Evolutionary conservation across 1,140 invertebrate species (phyloP), one percentile per base, ranked within the genome.

Genomic region (Rhyacophila brunnea): DNA sequence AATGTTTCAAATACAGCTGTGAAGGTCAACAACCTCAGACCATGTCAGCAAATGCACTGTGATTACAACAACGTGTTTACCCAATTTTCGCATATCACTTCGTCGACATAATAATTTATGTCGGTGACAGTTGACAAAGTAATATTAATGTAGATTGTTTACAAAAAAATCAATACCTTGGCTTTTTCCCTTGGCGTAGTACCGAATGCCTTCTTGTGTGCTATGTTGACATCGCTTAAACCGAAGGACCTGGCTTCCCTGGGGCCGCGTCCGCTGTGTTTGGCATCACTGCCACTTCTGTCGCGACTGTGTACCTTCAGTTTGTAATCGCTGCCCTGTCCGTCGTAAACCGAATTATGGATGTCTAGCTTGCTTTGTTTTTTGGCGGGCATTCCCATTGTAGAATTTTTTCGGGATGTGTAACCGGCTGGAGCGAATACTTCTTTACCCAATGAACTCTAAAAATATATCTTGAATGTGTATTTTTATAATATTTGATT

Each of bases 201-300:
- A 81, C 72, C 83, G 79, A 66, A 83, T 79, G 64, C 83, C 83
- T 65, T 84, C 81, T 57, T 60, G 79, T 67, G 83, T 79, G 63
- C 83, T 83, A 64, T 84, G 81, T 57, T 54, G 18, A 60, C 17
- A 32, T 60, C 58, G 14, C 49, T 11, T 28, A 53, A 40, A 23
- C 58, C 45, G 13, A 60, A 60, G 13, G 58, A 19, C 46, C 44
- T 45, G 10, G 52, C 58, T n/a, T 46, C 36, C 13, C 34, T 51
- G 23, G 34, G 13, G 1, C 19, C 11, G 14, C 19, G 18, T 13
- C 23, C 19, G 9, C 34, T 38, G 11, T 11, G 17, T 9, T 45
- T 15, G 3, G 14, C 11, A 14, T 19, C 23, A 13, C 45, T 53
- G 6, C 34, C 35, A 18, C 6, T 15, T 35, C 50, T 52, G 2